Conservation (phyloP, 2,797 vertebrate genomes). For the Cyclopterus lumpus region DNA sequence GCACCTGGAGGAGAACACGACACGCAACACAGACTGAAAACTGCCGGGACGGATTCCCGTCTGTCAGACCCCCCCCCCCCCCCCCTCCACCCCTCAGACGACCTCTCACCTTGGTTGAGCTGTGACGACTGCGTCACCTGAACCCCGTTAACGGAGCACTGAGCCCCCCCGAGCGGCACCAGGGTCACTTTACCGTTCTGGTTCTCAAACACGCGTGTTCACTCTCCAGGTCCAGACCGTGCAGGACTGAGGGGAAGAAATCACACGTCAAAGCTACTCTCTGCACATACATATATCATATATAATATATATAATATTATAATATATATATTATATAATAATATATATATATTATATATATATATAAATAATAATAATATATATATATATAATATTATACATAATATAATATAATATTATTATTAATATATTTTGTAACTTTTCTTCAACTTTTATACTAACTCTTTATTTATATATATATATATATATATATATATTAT, state of each 20-base stretch:
- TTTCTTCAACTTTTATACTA: no score
- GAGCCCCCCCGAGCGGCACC: conserved; percentile 87
- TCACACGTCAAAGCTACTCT: neutral
- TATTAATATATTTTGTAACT: no score
- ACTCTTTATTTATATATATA: no score
- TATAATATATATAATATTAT: no score
- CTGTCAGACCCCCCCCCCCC: no score
- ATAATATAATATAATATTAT: no score
- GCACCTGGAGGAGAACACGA: conserved; percentile 83
- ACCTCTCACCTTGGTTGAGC: conserved; percentile 91
- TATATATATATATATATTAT: no score
- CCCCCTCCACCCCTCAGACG: neutral
- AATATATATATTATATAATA: no score
- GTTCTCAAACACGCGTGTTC: conserved; percentile 95
- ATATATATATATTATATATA: no score
- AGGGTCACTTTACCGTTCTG: conserved; percentile 88
- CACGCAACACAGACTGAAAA: neutral
- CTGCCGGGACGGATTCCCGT: neutral
- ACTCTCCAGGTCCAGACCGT: conserved; percentile 94
- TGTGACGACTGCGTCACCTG: conserved; percentile 86
- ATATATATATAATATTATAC: no score
- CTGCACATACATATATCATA: no score
- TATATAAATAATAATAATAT: neutral
- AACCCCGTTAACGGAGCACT: conserved; percentile 94
- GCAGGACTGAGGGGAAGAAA: conserved; percentile 86